These are phyloP conservation scores for Folsomia candida DNA, from an alignment of 2,888 invertebrate species.

Conservation along the genomic window DNA sequence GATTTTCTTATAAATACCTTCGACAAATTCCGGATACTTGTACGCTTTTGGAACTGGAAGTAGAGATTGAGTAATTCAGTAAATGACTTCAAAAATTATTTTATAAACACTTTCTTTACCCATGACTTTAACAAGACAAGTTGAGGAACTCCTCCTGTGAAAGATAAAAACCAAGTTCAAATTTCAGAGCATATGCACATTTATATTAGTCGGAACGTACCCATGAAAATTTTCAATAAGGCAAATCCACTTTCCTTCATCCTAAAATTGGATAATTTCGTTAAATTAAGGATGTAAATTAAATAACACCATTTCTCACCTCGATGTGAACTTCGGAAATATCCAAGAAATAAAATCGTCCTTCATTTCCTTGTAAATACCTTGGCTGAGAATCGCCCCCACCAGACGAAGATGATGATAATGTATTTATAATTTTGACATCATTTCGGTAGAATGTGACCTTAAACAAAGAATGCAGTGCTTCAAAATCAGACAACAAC, in stretches of 20 bases:
- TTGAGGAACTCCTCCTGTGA: slow-evolving; percentile 72
- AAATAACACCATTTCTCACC: neutral
- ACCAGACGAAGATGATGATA: slow-evolving; percentile 53
- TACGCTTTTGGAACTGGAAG: slow-evolving; percentile 76
- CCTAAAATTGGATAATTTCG: slow-evolving; percentile 63
- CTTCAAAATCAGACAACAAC: too few species aligned
- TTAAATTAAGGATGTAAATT: neutral
- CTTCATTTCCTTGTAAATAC: slow-evolving; percentile 64
- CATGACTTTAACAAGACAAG: slow-evolving; percentile 71
- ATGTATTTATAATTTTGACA: slow-evolving; percentile 61
- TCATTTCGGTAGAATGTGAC: slow-evolving; percentile 86
- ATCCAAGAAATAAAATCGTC: slow-evolving; percentile 81
- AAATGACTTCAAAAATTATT: slow-evolving; percentile 27
- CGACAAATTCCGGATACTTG: slow-evolving; percentile 81
- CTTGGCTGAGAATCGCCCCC: slow-evolving; percentile 62
- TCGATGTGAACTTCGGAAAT: too few species aligned
- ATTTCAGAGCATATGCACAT: too few species aligned
- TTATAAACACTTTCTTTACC: slow-evolving; percentile 56
- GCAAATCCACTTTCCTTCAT: slow-evolving; percentile 81
- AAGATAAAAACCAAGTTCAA: too few species aligned
- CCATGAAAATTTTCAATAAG: slow-evolving; percentile 75
- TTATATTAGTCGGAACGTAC: too few species aligned
- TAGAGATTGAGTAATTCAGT: neutral
- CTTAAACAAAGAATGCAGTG: slow-evolving; percentile 56
- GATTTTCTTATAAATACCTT: too few species aligned